These are phyloP conservation scores for Phycodurus eques DNA, from an alignment of 2,113 vertebrate genomes.

Conservation along the genomic window DNA sequence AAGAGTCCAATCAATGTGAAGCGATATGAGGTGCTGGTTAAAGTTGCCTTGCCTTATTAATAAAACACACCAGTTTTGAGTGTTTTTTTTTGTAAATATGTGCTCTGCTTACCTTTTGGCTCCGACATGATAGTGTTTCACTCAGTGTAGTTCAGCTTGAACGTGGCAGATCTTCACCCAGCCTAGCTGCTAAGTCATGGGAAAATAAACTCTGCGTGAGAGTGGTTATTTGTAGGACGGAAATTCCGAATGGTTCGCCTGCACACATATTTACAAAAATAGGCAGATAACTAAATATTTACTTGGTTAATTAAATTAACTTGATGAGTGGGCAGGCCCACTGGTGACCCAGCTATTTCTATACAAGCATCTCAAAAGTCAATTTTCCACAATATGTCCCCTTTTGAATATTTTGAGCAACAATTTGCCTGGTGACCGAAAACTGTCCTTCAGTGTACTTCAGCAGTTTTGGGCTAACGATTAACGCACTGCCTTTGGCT, in stretches of 20 bases:
- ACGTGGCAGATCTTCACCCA: not conserved
- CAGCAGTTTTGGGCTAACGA: constrained; percentile 52
- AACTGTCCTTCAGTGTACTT: constrained; percentile 29
- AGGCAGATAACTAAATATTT: not conserved
- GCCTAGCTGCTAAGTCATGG: no score
- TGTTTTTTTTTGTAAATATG: no score
- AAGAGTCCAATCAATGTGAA: no score
- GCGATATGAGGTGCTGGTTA: no score
- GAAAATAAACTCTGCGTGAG: no score
- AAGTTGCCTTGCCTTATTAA: no score
- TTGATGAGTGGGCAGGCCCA: not conserved
- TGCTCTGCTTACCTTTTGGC: not conserved
- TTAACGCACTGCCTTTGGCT: constrained; percentile 68
- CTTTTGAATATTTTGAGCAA: not conserved
- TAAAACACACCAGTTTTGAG: no score
- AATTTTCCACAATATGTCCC: not conserved
- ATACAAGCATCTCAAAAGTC: not conserved
- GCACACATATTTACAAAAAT: not conserved
- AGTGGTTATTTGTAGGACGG: not conserved
- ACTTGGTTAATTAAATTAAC: not conserved
- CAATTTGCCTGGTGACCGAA: constrained; percentile 14
- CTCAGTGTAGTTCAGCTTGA: not conserved
- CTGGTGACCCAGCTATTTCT: not conserved
- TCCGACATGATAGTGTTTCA: not conserved
- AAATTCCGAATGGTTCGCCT: not conserved